Evolutionary conservation across 2,113 vertebrate genomes (phyloP), one percentile per base, ranked within the genome.

Genomic region (Nanger granti): DNA sequence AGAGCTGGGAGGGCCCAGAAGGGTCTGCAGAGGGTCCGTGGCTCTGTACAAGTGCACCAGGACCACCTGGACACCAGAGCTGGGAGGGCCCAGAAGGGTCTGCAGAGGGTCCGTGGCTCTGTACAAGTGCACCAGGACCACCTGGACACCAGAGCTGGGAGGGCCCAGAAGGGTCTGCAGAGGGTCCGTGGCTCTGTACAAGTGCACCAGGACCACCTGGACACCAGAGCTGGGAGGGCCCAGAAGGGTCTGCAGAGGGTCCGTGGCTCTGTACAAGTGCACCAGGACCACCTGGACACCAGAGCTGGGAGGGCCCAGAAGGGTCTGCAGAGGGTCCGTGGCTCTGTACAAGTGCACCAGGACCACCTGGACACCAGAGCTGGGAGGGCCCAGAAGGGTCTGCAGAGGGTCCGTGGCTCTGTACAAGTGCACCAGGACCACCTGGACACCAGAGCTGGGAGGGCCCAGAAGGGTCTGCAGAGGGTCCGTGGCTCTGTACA

Each of bases 141-240:
- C 31, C 8, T 1, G 64, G 64, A 18, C 34, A 20, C 34, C 64
- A 9, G 34, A 20, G 64, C 64, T 69, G 64, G 34, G 34, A n/a
- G 34, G 17, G 64, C 18, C 64, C 64, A n/a, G 64, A 17, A 69
- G 64, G 64, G 2, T 12, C 17, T n/a, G 66, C 34, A 37, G 17
- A 37, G 34, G 8, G 3, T 0, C n/a, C n/a, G 0, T 22, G 34
- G 17, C 0, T 20, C 8, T 69, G 17, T 4, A 52, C 29, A 13
- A n/a, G n/a, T 1, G 15, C 7, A 29, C 28, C 26, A 2, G 52
- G 20, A 2, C 0, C 1, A 47, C 37, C 12, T 7, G 20, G 73
- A 22, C n/a, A 31, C 2, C 18, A 26, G 29, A 34, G 73, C 24
- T 24, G 22, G 69, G 3, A 22, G 44, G 10, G 41, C 12, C 8